phyloP scores from a whole-genome alignment of 1,140 invertebrate species.

The Plodia interpunctella region DNA sequence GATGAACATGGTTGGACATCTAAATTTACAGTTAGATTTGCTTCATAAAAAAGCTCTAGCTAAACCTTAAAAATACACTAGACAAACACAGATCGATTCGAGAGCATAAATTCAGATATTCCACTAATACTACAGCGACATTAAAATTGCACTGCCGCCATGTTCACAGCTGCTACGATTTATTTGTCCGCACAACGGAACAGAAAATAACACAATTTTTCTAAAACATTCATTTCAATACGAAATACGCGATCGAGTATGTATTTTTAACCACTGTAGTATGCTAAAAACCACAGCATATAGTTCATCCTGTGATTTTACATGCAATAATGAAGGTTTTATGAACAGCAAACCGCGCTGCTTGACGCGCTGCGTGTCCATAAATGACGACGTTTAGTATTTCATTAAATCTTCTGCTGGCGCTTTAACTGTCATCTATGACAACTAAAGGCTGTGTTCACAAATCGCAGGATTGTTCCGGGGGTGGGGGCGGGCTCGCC shows the following conservation, averaged over 20 bases:
- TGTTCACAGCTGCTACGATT: background rate
- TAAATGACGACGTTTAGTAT: too few species aligned
- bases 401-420: background rate
- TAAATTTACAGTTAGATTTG: too few species aligned
- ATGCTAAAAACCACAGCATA: background rate
- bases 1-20: too few species aligned
- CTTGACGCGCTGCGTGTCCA: too few species aligned
- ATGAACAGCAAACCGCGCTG: too few species aligned
- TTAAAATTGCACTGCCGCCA: background rate
- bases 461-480: slow-evolving; percentile 50
- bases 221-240: background rate
- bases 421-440: background rate
- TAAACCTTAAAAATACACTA: background rate
- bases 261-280: too few species aligned
- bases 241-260: background rate
- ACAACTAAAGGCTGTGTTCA: slow-evolving; percentile 51
- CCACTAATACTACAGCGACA: background rate
- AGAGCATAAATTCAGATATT: slow-evolving; percentile 3
- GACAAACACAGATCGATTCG: background rate
- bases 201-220: slow-evolving; percentile 9
- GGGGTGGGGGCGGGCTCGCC: slow-evolving; percentile 39
- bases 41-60: too few species aligned
- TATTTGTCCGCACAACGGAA: background rate
- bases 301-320: too few species aligned
- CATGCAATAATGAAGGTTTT: too few species aligned